Evolutionary conservation across 2,888 invertebrate species (phyloP).

Genomic region (Pyrochroa serraticornis): DNA sequence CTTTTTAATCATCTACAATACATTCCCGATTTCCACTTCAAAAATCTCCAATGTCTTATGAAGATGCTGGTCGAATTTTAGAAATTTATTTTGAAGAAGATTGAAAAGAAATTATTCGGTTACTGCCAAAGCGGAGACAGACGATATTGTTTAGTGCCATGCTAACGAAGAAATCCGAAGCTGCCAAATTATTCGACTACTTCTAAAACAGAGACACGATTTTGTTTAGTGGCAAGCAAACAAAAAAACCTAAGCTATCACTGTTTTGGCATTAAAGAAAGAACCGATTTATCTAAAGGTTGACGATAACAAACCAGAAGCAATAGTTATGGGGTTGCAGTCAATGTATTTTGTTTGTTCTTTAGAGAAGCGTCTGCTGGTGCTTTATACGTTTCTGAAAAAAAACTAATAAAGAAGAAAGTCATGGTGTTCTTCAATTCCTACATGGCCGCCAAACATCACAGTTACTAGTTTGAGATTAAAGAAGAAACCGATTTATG

Average conservation of each 20-base stretch:
- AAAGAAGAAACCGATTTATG: too few species aligned
- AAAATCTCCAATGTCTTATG: slow-evolving; percentile 91
- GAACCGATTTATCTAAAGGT: slow-evolving; percentile 95
- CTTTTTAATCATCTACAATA: slow-evolving; percentile 91
- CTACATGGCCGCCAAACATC: slow-evolving; percentile 96
- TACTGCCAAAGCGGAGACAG: slow-evolving; percentile 90
- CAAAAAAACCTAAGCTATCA: slow-evolving; percentile 90
- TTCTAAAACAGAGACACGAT: too few species aligned
- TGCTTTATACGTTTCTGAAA: slow-evolving; percentile 97
- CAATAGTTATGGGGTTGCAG: slow-evolving; percentile 82
- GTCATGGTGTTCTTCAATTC: slow-evolving; percentile 98
- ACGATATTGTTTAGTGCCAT: too few species aligned
- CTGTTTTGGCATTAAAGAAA: slow-evolving; percentile 87
- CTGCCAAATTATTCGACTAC: too few species aligned
- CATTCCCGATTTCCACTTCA: slow-evolving; percentile 86
- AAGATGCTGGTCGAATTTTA: slow-evolving; percentile 97
- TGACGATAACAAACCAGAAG: slow-evolving; percentile 83
- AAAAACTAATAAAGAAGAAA: slow-evolving; percentile 94
- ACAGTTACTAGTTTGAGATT: too few species aligned
- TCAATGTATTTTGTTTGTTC: slow-evolving; percentile 95
- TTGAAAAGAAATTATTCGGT: slow-evolving; percentile 89
- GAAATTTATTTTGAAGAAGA: slow-evolving; percentile 98
- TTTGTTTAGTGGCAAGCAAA: slow-evolving; percentile 96
- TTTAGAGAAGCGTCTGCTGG: slow-evolving; percentile 90
- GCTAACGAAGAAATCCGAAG: too few species aligned